A percentile compares a stretch with the other conserved stretches of the same genome.
Conservation (phyloP, 2,797 vertebrate genomes). For the Paguma larvata region DNA sequence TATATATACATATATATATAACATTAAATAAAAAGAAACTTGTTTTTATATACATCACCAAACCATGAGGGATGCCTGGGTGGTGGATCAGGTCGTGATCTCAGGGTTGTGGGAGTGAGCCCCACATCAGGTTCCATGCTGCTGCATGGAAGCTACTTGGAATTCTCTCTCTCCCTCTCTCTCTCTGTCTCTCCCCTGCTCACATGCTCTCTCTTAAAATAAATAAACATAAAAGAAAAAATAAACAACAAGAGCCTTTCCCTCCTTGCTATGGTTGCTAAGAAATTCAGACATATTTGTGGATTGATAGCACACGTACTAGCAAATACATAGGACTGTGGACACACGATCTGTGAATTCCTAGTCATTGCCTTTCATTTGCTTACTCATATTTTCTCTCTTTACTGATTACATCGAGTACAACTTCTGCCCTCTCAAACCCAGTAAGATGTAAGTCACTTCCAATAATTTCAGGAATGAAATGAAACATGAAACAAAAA, state of each 20-base stretch:
- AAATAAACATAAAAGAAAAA: no score
- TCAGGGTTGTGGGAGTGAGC: no score
- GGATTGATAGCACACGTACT: neutral
- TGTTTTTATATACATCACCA: neutral
- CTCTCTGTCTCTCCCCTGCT: no score
- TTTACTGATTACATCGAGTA: conserved; percentile 20
- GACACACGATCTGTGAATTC: neutral
- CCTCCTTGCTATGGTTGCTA: neutral
- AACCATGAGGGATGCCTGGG: neutral
- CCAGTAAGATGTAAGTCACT: neutral
- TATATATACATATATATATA: no score
- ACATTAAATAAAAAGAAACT: neutral
- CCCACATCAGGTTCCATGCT: no score
- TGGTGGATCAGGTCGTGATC: no score
- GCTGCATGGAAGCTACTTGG: no score
- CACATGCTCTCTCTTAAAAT: no score
- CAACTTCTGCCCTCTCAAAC: conserved; percentile 37
- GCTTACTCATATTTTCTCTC: conserved; percentile 35
- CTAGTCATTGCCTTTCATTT: conserved; percentile 16
- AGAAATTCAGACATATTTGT: neutral
- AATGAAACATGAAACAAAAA: conserved; percentile 40
- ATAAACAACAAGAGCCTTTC: neutral
- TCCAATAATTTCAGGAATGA: conserved; percentile 57
- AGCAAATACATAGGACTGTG: neutral
- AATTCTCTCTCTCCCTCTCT: no score